Base-by-base conservation (phyloP, 2,797 vertebrate species). In the Danio albolineatus region DNA sequence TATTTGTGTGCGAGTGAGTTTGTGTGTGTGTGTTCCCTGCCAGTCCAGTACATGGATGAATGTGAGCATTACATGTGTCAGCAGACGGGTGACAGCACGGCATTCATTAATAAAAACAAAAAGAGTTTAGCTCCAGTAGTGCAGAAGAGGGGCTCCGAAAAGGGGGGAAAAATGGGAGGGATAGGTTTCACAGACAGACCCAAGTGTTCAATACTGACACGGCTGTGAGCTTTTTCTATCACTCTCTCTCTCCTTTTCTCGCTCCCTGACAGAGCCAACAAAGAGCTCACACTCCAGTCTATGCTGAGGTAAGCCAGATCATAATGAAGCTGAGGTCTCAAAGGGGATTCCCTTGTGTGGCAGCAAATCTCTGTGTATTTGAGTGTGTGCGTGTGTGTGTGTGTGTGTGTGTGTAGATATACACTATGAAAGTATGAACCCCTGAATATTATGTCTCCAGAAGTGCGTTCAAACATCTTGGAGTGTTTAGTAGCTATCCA, bases 271-370 rank as follows among this genome's bases (percentile, higher is more conserved):
- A 72, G 59, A 67, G 66, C 78, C 72, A 73, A 74, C 51, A 78
- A 78, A 59, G 71, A 71, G 78, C 66, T 80, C 78, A 70, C 82
- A 73, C 64, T 65, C 38, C 54, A 73, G 65, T 64, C 81, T 83
- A 39, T 83, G 82, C 67, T 80, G 82, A 79, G 79, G 66, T 81
- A 82, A 82, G 76, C 82, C 78, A 57, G 61, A 83, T 82, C 72
- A 73, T 85, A 82, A 85, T 81, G 80, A 78, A 83, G 61, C 76
- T 53, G 73, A 82, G 80, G 64, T 73, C 84, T 83, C 71, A 83
- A 79, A 85, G 54, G 74, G 49, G 74, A 74, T 79, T 83, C 81
- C 78, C 74, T 57, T 59, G 74, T 82, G 78, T 48, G 48, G 61
- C 43, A 19, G 79, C 7, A 73, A 75, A 72, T 73, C 38, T 28